Conservation (phyloP, 2,797 vertebrate genomes). For the Sorex maritimensis region DNA sequence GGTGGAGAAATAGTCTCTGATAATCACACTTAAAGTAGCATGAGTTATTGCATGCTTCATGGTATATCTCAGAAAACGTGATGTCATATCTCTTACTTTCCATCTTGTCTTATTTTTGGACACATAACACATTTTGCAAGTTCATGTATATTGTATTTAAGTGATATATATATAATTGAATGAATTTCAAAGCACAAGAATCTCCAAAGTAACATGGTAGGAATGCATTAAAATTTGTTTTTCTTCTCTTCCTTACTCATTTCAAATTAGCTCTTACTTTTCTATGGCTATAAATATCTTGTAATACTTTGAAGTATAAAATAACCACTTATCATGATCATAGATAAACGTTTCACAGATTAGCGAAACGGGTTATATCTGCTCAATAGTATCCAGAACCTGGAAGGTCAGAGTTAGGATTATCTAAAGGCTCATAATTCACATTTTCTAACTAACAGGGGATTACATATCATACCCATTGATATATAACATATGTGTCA, state of each 20-base stretch:
- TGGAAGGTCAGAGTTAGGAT: background rate
- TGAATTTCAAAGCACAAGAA: background rate
- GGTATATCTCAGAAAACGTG: too few relatives aligned
- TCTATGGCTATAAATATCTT: background rate
- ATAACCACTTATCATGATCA: background rate
- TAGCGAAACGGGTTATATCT: background rate
- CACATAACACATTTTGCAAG: too few relatives aligned
- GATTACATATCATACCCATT: background rate
- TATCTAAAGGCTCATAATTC: background rate
- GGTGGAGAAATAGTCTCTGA: background rate
- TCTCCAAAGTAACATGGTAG: background rate
- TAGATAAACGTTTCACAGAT: background rate
- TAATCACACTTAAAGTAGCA: background rate
- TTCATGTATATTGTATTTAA: background rate
- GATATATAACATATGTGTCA: background rate
- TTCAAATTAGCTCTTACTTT: background rate
- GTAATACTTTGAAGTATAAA: background rate
- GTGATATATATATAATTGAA: background rate
- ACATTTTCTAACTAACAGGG: background rate
- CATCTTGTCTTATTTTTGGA: too few relatives aligned
- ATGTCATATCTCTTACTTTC: too few relatives aligned
- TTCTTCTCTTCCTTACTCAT: background rate
- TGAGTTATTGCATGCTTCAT: background rate
- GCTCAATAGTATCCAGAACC: background rate
- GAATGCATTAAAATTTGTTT: background rate